Conservation (phyloP, 2,113 vertebrate genomes). For the Nannobrachium achirus region DNA sequence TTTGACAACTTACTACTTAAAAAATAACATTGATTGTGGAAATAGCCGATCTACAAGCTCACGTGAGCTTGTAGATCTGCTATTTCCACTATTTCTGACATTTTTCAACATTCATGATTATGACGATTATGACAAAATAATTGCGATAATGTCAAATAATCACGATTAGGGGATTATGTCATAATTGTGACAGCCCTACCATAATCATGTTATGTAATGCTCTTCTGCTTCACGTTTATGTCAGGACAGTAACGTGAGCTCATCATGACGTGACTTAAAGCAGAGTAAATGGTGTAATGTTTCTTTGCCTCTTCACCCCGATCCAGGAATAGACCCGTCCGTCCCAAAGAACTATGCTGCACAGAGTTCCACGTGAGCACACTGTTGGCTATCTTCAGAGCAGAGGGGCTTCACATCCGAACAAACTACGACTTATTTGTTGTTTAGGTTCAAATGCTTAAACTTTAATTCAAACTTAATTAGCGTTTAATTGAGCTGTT, state of each 20-base stretch:
- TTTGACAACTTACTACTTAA: too few relatives aligned
- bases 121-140: too few relatives aligned
- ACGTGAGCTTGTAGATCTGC: too few relatives aligned
- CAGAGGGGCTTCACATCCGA: neutral
- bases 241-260: conserved; percentile 16
- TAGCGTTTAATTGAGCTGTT: neutral
- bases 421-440: conserved; percentile 14
- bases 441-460: too few relatives aligned
- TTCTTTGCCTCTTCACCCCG: conserved; percentile 32
- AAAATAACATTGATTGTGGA: too few relatives aligned
- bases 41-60: too few relatives aligned
- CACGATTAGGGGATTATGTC: too few relatives aligned
- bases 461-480: too few relatives aligned
- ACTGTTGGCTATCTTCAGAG: neutral
- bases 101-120: too few relatives aligned
- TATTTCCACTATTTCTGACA: too few relatives aligned
- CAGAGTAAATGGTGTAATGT: conserved; percentile 4
- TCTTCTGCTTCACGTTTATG: neutral
- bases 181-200: too few relatives aligned
- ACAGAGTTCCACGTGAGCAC: conserved; percentile 6
- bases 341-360: neutral
- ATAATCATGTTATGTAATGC: neutral
- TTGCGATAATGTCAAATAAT: too few relatives aligned
- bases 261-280: conserved; percentile 7
- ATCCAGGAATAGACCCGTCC: conserved; percentile 58